phyloP scores from a whole-genome alignment of 2,113 vertebrate genomes.

The Leucoraja erinaceus region DNA sequence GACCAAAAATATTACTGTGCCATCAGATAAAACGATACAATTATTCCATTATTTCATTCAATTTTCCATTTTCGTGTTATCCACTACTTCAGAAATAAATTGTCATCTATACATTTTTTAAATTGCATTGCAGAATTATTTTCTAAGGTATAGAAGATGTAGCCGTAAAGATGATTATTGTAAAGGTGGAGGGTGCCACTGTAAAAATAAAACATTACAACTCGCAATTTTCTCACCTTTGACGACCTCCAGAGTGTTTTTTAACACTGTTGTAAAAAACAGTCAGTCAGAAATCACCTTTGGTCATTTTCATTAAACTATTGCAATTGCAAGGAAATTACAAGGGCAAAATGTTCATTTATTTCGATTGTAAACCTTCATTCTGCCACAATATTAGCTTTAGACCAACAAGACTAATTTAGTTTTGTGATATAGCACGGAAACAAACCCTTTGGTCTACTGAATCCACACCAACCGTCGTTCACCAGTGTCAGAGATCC shows the following conservation, averaged over 20 bases:
- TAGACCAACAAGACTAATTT: not conserved
- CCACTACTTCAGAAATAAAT: not conserved
- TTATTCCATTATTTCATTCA: not conserved
- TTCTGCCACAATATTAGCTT: not conserved
- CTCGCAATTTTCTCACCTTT: not conserved
- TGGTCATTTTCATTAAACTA: not conserved
- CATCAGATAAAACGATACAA: not conserved
- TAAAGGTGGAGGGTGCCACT: not conserved
- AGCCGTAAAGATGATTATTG: not conserved
- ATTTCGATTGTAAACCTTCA: not conserved
- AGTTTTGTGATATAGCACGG: not conserved
- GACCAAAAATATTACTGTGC: not conserved
- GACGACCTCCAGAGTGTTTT: not conserved
- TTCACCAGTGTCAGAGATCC: too few relatives aligned
- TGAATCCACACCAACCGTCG: too few relatives aligned
- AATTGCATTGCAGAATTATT: not conserved
- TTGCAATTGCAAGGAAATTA: not conserved
- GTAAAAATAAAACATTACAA: not conserved
- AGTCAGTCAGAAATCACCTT: not conserved
- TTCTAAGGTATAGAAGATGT: not conserved
- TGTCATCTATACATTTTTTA: not conserved
- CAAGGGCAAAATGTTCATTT: not conserved
- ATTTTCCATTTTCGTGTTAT: not conserved
- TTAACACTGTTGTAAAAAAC: not conserved
- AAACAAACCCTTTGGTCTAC: too few relatives aligned